Percentiles rank a stretch among this genome's conserved stretches.
Conservation (phyloP, 2,888 invertebrate species). For the Glaucopsyche alexis region DNA sequence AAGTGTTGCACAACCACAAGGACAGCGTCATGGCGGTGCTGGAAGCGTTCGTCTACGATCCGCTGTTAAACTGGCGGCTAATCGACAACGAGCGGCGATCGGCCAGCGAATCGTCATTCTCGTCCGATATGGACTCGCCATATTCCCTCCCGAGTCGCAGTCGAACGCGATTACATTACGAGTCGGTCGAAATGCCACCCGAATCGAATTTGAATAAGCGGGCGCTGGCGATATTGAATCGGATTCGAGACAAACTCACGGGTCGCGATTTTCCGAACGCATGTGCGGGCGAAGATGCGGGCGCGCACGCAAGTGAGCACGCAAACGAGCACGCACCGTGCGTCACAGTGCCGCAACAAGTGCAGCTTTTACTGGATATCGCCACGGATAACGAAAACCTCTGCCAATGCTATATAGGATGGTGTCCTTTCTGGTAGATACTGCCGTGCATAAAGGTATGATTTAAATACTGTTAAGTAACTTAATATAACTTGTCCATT, state of each 20-base stretch:
- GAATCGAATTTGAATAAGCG: slow-evolving; percentile 94
- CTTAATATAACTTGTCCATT: not conserved
- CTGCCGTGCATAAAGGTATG: not conserved
- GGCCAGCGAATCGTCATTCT: slow-evolving; percentile 65
- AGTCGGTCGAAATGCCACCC: slow-evolving; percentile 76
- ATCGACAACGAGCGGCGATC: slow-evolving; percentile 81
- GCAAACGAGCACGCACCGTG: slow-evolving; percentile 43
- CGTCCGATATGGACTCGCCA: slow-evolving; percentile 65
- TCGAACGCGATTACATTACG: slow-evolving; percentile 62
- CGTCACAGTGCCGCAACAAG: slow-evolving; percentile 92
- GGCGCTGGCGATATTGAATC: slow-evolving; percentile 92
- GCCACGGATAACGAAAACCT: slow-evolving; percentile 99
- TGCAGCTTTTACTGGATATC: slow-evolving; percentile 95
- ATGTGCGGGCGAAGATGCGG: slow-evolving; percentile 73
- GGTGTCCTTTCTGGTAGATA: slow-evolving; percentile 91
- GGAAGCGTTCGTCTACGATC: slow-evolving; percentile 99
- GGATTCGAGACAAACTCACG: slow-evolving; percentile 96
- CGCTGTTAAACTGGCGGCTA: slow-evolving; percentile 97
- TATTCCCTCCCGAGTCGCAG: slow-evolving; percentile 65
- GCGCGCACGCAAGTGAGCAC: not conserved
- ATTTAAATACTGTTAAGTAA: not conserved
- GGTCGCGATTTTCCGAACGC: slow-evolving; percentile 92
- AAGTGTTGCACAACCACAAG: slow-evolving; percentile 96
- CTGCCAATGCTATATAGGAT: slow-evolving; percentile 99
- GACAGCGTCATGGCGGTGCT: slow-evolving; percentile 99